These are phyloP conservation scores for Hystrix cristata DNA, from an alignment of 2,113 vertebrate genomes.

Conservation along the genomic window DNA sequence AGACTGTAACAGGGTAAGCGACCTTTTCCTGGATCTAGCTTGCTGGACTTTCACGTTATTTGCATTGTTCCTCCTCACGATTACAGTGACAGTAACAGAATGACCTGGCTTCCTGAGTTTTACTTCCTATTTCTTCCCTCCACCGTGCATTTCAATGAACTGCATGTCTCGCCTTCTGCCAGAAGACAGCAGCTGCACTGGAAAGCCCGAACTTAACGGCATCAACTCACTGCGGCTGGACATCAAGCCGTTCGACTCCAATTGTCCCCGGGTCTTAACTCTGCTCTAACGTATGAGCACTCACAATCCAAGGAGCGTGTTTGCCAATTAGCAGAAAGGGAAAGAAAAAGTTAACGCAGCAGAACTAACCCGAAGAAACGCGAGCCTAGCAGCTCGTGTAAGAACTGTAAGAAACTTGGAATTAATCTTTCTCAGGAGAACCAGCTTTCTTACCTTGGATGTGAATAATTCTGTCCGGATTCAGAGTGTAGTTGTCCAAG, in stretches of 20 bases:
- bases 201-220: conserved; percentile 44
- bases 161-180: conserved; percentile 57
- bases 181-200: conserved; percentile 59
- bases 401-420: conserved; percentile 62
- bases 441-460: conserved; percentile 93
- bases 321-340: conserved; percentile 66
- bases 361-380: conserved; percentile 66
- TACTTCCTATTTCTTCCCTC: conserved; percentile 61
- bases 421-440: conserved; percentile 60
- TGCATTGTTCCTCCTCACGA: conserved; percentile 40
- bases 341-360: conserved; percentile 71
- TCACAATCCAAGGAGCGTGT: background rate
- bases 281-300: conserved; percentile 22
- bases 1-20: conserved; percentile 75
- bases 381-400: conserved; percentile 48
- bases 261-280: background rate
- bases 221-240: conserved; percentile 50
- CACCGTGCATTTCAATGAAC: conserved; percentile 61
- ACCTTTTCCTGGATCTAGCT: conserved; percentile 1
- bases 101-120: background rate
- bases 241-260: conserved; percentile 63
- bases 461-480: conserved; percentile 93
- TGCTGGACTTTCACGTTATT: conserved; percentile 63
- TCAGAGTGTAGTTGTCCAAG: conserved; percentile 89
- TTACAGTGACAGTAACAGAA: conserved; percentile 54